A percentile compares a stretch with the other conserved stretches of the same genome.
Conservation (phyloP, 2,113 vertebrate species). For the Stigmatopora nigra region DNA sequence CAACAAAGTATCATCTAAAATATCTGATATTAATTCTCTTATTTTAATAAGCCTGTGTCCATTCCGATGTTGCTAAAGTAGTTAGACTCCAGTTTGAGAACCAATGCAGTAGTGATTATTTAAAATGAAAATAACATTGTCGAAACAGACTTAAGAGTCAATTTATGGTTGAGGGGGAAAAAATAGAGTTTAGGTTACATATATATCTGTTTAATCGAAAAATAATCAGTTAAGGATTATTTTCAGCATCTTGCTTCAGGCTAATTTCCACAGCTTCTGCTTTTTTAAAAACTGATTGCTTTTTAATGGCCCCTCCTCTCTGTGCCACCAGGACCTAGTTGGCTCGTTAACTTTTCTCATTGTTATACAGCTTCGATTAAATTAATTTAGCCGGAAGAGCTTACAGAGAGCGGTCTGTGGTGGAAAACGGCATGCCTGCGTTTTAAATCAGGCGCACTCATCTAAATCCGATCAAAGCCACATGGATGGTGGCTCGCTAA, state of each 20-base stretch:
- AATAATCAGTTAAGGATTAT: constrained; percentile 48
- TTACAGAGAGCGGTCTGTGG: constrained; percentile 11
- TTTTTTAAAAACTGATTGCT: constrained; percentile 41
- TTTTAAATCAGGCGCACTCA: constrained; percentile 28
- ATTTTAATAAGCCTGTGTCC: neutral
- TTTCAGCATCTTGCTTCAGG: constrained; percentile 43
- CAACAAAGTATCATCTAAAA: too few species aligned
- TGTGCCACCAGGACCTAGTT: constrained; percentile 42
- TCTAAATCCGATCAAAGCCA: constrained; percentile 26
- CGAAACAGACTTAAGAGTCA: neutral
- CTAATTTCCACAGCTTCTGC: constrained; percentile 41
- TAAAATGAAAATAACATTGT: neutral
- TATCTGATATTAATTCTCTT: too few species aligned
- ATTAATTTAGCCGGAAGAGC: constrained; percentile 37
- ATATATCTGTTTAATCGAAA: constrained; percentile 56
- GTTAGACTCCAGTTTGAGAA: neutral
- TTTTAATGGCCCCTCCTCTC: constrained; percentile 47
- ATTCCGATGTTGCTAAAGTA: neutral
- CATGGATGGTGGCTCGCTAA: constrained; percentile 9
- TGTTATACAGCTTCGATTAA: constrained; percentile 65
- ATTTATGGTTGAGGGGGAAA: neutral
- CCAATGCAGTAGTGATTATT: neutral
- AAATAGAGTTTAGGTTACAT: neutral
- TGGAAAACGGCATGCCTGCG: constrained; percentile 29
- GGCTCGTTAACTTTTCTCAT: constrained; percentile 60